phyloP scores from a whole-genome alignment of 2,888 invertebrate species.

The Nipponacmea schrenckii region DNA sequence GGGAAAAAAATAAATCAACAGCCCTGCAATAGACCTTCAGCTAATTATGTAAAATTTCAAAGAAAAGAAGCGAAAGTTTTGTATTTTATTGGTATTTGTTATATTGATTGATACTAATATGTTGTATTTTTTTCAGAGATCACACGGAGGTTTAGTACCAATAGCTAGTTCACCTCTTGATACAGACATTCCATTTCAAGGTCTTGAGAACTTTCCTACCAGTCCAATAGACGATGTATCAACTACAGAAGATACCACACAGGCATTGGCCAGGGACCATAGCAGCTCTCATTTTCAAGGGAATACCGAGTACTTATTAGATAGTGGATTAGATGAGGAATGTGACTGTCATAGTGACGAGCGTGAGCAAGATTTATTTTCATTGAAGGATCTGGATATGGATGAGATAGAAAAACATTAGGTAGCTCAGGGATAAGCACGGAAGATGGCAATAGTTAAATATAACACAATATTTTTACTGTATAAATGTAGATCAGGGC shows the following conservation, averaged over 20 bases:
- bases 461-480: too few species aligned
- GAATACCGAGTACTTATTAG: not conserved
- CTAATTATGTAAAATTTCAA: too few species aligned
- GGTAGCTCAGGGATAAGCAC: conserved; percentile 5
- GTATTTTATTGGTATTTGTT: too few species aligned
- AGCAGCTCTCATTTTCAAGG: not conserved
- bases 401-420: conserved; percentile 63
- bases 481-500: too few species aligned
- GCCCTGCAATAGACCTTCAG: too few species aligned
- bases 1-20: too few species aligned
- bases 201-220: conserved; percentile 10
- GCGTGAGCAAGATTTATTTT: conserved; percentile 49
- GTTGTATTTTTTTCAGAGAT: too few species aligned
- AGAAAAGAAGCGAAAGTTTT: too few species aligned
- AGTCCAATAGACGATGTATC: conserved; percentile 44
- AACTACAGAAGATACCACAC: conserved; percentile 14
- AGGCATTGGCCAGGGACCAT: not conserved
- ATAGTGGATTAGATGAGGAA: conserved; percentile 29
- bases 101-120: too few species aligned
- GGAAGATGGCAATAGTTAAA: too few species aligned
- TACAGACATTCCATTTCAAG: conserved; percentile 40
- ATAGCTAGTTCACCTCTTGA: conserved; percentile 63
- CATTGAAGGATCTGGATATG: conserved; percentile 55
- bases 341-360: conserved; percentile 36
- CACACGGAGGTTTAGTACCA: conserved; percentile 43